Conservation (phyloP, 1,140 invertebrate genomes). For the Neotoxoptera formosana region DNA sequence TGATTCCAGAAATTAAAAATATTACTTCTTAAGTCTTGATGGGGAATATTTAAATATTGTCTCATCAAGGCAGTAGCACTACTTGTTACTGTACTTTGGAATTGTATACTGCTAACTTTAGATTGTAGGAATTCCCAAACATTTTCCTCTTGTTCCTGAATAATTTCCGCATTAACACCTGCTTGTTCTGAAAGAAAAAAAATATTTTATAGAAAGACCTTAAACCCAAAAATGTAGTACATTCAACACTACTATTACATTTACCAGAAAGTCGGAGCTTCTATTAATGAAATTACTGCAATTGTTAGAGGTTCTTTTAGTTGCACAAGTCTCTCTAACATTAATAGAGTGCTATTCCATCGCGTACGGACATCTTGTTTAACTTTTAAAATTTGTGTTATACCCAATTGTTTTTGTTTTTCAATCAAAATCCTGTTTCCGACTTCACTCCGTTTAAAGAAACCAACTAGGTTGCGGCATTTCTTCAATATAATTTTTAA, state of each 20-base stretch:
- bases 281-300: neutral
- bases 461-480: no score
- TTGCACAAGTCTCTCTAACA: neutral
- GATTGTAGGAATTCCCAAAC: neutral
- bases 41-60: neutral
- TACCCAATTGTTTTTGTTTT: constrained; percentile 23
- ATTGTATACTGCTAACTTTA: neutral
- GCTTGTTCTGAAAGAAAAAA: neutral
- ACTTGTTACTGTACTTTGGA: neutral
- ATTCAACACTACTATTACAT: neutral
- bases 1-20: neutral
- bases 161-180: neutral
- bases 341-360: neutral
- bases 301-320: neutral
- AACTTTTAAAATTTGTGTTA: neutral
- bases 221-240: neutral
- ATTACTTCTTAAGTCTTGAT: neutral
- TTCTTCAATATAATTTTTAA: no score
- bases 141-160: neutral
- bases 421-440: neutral
- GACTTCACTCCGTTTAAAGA: no score
- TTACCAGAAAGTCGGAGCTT: neutral
- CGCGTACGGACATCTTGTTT: constrained; percentile 2
- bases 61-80: neutral
- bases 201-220: neutral